Percentiles rank a stretch among this genome's conserved stretches.
phyloP scores from a whole-genome alignment of 2,888 invertebrate genomes.

The Stegana nigrithorax region DNA sequence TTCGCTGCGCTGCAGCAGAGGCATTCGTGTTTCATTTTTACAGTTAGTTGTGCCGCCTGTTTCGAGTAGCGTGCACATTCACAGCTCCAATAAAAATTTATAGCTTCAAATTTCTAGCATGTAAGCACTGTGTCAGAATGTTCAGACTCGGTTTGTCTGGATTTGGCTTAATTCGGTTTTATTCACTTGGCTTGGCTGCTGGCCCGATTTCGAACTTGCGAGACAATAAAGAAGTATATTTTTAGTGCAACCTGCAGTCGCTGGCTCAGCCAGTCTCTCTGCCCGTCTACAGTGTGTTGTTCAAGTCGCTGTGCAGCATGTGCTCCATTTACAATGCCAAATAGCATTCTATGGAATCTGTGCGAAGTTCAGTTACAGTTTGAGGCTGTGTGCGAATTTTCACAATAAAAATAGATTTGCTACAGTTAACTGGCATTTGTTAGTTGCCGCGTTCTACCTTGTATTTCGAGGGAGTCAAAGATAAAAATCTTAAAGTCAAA shows the following conservation, averaged over 20 bases:
- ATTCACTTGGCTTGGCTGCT: not conserved
- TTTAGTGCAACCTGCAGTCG: not conserved
- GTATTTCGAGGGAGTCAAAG: not conserved
- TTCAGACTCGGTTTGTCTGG: no score
- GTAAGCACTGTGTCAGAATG: no score
- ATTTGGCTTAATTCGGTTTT: not conserved
- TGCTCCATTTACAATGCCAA: not conserved
- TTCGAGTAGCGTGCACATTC: slow-evolving; percentile 25
- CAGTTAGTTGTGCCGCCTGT: slow-evolving; percentile 3
- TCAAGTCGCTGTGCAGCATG: no score
- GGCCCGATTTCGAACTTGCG: not conserved
- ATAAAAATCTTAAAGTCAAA: not conserved
- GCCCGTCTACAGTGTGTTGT: no score
- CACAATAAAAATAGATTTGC: not conserved
- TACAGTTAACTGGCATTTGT: not conserved
- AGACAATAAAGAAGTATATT: slow-evolving; percentile 1
- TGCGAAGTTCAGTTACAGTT: not conserved
- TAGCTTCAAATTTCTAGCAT: slow-evolving; percentile 20
- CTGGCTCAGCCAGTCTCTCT: no score
- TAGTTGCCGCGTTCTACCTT: not conserved
- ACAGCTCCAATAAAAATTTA: slow-evolving; percentile 37
- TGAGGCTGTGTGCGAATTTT: not conserved
- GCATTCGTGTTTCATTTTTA: slow-evolving; percentile 8
- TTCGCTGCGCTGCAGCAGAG: no score
- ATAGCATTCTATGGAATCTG: not conserved